Conservation (phyloP, 1,140 invertebrate species). For the Drosophila hydei region DNA sequence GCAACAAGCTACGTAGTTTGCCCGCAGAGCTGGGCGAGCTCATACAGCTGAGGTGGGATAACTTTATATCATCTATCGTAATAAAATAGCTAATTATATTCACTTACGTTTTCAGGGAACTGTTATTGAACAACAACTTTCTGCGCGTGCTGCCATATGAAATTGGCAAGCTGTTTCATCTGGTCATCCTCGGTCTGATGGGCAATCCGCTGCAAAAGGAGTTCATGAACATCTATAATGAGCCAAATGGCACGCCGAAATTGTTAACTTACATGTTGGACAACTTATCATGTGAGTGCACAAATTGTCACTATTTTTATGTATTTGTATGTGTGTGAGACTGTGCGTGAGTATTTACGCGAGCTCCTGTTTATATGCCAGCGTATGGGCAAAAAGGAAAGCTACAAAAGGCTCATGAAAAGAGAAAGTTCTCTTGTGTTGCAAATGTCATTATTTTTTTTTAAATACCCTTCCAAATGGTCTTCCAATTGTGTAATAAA, state of each 20-base stretch:
- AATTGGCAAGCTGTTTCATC: constrained; percentile 98
- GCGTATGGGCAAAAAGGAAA: constrained; percentile 67
- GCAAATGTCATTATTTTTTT: constrained; percentile 1
- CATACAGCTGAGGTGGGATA: constrained; percentile 91
- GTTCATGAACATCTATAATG: constrained; percentile 95
- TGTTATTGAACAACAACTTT: constrained; percentile 97
- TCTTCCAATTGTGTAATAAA: neutral
- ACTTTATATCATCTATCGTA: neutral
- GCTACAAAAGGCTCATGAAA: constrained; percentile 70
- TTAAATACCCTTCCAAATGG: constrained; percentile 7
- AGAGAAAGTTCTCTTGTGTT: constrained; percentile 65
- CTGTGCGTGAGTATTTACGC: neutral
- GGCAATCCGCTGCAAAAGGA: constrained; percentile 98
- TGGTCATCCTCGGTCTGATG: constrained; percentile 94
- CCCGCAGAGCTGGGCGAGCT: constrained; percentile 98
- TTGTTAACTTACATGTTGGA: constrained; percentile 97
- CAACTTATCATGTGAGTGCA: constrained; percentile 93
- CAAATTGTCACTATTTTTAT: constrained; percentile 26
- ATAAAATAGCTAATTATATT: neutral
- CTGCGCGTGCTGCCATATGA: constrained; percentile 97
- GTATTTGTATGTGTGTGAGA: constrained; percentile 11
- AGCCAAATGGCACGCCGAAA: constrained; percentile 96
- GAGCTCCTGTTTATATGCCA: constrained; percentile 50
- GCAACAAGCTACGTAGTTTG: constrained; percentile 96
- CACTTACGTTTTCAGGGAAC: constrained; percentile 89